These are phyloP conservation scores for Barypeithes pellucidus DNA, from an alignment of 2,888 invertebrate species.

Conservation along the genomic window DNA sequence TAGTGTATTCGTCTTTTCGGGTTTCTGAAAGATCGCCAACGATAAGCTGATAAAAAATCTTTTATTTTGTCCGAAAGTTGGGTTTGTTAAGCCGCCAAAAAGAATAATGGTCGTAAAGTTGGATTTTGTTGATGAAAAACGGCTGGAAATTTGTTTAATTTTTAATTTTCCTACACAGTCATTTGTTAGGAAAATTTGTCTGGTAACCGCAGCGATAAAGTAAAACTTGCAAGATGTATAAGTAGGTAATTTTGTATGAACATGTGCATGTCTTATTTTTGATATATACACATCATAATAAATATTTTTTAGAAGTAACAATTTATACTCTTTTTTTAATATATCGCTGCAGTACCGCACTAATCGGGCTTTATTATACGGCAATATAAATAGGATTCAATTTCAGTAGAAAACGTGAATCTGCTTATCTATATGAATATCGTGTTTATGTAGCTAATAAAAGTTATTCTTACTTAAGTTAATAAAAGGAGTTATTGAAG, in stretches of 20 bases:
- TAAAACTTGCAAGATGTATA: background rate
- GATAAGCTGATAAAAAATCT: slow-evolving; percentile 40
- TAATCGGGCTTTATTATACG: too few species aligned
- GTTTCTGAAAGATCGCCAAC: slow-evolving; percentile 18
- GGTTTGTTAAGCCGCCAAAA: slow-evolving; percentile 34
- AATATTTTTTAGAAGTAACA: too few species aligned
- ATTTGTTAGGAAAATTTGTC: slow-evolving; percentile 2
- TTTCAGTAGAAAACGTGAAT: background rate
- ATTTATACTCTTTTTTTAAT: too few species aligned
- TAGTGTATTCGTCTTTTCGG: slow-evolving; percentile 30
- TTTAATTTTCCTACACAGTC: slow-evolving; percentile 1
- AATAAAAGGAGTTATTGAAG: slow-evolving; percentile 12
- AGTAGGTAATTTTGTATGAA: background rate
- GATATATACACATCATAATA: too few species aligned
- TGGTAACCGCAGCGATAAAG: background rate
- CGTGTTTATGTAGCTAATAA: background rate
- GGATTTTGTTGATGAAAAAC: slow-evolving; percentile 2
- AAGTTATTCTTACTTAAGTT: slow-evolving; percentile 8
- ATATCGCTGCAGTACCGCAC: too few species aligned
- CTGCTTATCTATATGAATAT: background rate
- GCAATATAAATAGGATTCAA: too few species aligned
- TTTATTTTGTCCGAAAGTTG: slow-evolving; percentile 35
- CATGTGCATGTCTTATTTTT: too few species aligned
- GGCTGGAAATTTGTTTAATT: slow-evolving; percentile 13
- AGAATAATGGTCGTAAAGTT: slow-evolving; percentile 10